Base-by-base conservation (phyloP, 2,113 vertebrate species). In the Actenoides hombroni region DNA sequence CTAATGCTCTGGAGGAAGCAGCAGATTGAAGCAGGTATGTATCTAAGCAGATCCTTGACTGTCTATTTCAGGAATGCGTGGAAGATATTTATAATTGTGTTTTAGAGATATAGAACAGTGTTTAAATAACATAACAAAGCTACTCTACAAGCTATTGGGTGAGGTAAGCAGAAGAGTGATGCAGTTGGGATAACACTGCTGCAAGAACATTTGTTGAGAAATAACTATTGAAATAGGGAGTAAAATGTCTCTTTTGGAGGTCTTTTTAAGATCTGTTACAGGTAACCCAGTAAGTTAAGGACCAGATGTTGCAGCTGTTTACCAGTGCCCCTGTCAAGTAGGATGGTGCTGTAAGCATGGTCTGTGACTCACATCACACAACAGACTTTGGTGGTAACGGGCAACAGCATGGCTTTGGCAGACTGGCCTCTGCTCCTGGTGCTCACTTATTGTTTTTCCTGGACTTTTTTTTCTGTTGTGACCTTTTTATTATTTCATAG, bases 381-480 rank as follows among this genome's bases (percentile, higher is more conserved):
- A 37, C 26, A 29, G 21, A 19, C 54, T 71, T 57, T 61, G 19
- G 21, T 57, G 53, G 10, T 1, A 1, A 40, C 0, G 0, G 23
- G 31, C 56, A 77, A 37, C 40, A 23, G 28, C 1, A 1, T 28
- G 15, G 19, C 39, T 63, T 18, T n/a, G 44, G 7, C 35, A 37
- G 35, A 20, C 21, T 46, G 63, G 35, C 11, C 11, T 65, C 39
- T 81, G 25, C 49, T 60, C 8, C 24, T 42, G 13, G 5, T n/a
- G 18, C 54, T 90, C 86, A 40, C 18, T 77, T 74, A 51, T 13
- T 39, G 14, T 75, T 84, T 71, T 86, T 88, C 33, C 26, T 69
- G 42, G 13, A 20, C 15, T 51, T 82, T 51, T 67, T 59, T 67
- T 59, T 33, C 48, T 5, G 13, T 53, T 65, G 0, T 59, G 11